These are phyloP conservation scores for Mesorhabditis spiculigera DNA, from an alignment of 2,888 invertebrate species.

Conservation along the genomic window DNA sequence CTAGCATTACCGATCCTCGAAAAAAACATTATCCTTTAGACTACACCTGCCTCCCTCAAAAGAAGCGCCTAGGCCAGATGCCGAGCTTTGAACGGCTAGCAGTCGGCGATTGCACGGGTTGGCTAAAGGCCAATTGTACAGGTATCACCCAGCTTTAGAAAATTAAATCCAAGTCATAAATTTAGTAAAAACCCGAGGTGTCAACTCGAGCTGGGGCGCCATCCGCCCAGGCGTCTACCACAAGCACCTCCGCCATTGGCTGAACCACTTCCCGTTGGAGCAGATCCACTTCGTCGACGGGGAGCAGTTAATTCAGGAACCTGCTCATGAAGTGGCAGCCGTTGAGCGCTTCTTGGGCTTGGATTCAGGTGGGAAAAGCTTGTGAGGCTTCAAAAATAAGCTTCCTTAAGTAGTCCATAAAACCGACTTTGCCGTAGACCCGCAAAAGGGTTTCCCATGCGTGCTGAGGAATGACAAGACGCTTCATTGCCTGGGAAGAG, in stretches of 20 bases:
- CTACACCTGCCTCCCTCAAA: slow-evolving; percentile 75
- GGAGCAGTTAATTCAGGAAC: slow-evolving; percentile 79
- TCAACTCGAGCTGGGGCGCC: slow-evolving; percentile 79
- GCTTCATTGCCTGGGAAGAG: slow-evolving; percentile 62
- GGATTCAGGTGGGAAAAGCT: slow-evolving; percentile 62
- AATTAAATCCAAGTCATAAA: not conserved
- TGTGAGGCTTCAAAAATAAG: slow-evolving; percentile 66
- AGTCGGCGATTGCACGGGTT: slow-evolving; percentile 61
- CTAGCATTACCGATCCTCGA: not conserved
- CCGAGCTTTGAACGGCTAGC: slow-evolving; percentile 78
- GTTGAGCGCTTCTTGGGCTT: slow-evolving; percentile 84
- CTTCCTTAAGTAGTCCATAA: slow-evolving; percentile 69
- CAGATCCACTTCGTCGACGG: slow-evolving; percentile 83
- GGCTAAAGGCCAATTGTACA: slow-evolving; percentile 34
- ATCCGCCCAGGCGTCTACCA: slow-evolving; percentile 76
- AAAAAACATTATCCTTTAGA: slow-evolving; percentile 71
- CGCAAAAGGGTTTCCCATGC: slow-evolving; percentile 86
- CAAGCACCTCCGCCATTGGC: slow-evolving; percentile 77
- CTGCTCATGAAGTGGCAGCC: slow-evolving; percentile 78
- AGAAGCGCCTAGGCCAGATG: slow-evolving; percentile 66
- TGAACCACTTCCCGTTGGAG: slow-evolving; percentile 76
- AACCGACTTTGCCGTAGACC: slow-evolving; percentile 81
- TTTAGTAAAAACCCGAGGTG: slow-evolving; percentile 28
- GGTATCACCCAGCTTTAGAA: slow-evolving; percentile 5
- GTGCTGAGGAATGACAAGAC: slow-evolving; percentile 61